Conservation (phyloP, 1,140 invertebrate genomes). For the Catajapyx aquilonaris region DNA sequence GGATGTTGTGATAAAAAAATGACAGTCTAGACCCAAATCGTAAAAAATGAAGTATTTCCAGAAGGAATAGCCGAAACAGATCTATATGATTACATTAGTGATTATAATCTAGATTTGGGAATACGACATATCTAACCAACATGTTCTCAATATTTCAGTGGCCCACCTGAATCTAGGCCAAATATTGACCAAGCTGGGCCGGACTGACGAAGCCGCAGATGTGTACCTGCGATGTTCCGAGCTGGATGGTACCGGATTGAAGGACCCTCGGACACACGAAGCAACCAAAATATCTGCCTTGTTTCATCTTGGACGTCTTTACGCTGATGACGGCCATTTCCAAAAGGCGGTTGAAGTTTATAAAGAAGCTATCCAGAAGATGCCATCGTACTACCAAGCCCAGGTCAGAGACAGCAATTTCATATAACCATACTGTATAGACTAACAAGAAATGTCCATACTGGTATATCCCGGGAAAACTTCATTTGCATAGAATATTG, state of each 20-base stretch:
- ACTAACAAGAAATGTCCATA: too few species aligned
- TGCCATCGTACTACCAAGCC: slow-evolving; percentile 60
- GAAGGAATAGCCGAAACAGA: too few species aligned
- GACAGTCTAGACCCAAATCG: too few species aligned
- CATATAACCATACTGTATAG: too few species aligned
- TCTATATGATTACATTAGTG: too few species aligned
- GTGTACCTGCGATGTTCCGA: slow-evolving; percentile 59
- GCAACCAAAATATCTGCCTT: slow-evolving; percentile 73
- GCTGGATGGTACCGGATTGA: slow-evolving; percentile 63
- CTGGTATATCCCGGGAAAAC: too few species aligned
- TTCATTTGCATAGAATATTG: too few species aligned
- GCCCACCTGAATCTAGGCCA: slow-evolving; percentile 87
- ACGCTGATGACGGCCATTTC: slow-evolving; percentile 64
- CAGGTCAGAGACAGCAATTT: too few species aligned
- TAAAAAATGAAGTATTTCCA: too few species aligned
- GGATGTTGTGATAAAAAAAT: too few species aligned
- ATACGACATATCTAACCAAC: too few species aligned
- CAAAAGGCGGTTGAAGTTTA: slow-evolving; percentile 74
- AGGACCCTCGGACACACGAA: slow-evolving; percentile 75
- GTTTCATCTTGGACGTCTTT: slow-evolving; percentile 72
- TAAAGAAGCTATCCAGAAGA: slow-evolving; percentile 55
- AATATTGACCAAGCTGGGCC: slow-evolving; percentile 57
- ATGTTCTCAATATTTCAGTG: slow-evolving; percentile 45
- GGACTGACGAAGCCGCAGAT: slow-evolving; percentile 59
- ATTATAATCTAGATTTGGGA: too few species aligned